Evolutionary conservation across 2,888 invertebrate genomes (phyloP).

Genomic region (Coelinius sp.): DNA sequence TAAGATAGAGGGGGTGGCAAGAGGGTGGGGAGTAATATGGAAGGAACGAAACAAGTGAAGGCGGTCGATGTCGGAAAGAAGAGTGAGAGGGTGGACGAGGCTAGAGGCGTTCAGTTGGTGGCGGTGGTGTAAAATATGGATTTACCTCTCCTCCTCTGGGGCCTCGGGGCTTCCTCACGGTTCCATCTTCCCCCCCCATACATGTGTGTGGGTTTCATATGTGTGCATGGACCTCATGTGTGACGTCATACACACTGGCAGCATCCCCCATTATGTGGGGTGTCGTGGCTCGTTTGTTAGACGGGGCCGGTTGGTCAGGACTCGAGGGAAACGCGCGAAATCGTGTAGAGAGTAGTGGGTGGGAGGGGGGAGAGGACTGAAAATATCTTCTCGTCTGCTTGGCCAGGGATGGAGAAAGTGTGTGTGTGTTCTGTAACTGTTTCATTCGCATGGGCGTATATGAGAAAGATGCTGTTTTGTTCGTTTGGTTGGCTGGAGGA

Average conservation of each 20-base stretch:
- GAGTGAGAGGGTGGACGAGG: constrained; percentile 24
- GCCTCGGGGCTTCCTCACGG: constrained; percentile 61
- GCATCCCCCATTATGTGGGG: constrained; percentile 62
- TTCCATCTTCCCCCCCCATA: constrained; percentile 52
- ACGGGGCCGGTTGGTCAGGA: constrained; percentile 51
- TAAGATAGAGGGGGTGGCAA: constrained; percentile 25
- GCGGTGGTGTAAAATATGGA: constrained; percentile 69
- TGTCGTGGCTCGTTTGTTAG: constrained; percentile 67
- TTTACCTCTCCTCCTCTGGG: constrained; percentile 67
- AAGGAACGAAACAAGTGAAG: constrained; percentile 62
- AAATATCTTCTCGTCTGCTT: background rate
- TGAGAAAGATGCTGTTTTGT: constrained; percentile 56
- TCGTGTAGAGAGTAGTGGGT: constrained; percentile 28
- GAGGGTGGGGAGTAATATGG: constrained; percentile 36
- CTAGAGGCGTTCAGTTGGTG: constrained; percentile 37
- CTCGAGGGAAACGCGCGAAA: constrained; percentile 40
- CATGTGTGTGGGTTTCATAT: constrained; percentile 47
- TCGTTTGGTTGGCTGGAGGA: constrained; percentile 40
- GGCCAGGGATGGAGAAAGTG: constrained; percentile 28
- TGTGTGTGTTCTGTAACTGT: constrained; percentile 63
- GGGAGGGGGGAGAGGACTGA: constrained; percentile 18
- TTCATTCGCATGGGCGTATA: constrained; percentile 58
- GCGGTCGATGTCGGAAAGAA: constrained; percentile 34
- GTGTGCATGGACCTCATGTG: constrained; percentile 47
- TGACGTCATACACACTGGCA: constrained; percentile 60